Conservation (phyloP, 1,140 invertebrate species). For the Cotesia vestalis region DNA sequence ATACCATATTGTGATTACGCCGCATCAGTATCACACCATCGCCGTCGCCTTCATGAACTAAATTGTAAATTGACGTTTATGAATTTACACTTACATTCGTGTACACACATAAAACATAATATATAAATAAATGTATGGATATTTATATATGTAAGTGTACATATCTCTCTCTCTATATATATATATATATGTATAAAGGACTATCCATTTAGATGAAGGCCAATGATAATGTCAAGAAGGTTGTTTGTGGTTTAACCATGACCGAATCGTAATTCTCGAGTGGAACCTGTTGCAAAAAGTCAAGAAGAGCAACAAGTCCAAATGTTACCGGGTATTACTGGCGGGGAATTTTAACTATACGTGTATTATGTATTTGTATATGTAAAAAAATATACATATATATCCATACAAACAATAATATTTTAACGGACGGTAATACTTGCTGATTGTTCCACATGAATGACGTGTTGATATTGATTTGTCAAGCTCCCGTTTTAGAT, state of each 20-base stretch:
- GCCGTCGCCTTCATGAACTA: background rate
- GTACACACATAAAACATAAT: too few relatives aligned
- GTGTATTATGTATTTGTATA: background rate
- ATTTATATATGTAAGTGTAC: background rate
- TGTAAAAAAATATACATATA: background rate
- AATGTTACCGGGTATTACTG: background rate
- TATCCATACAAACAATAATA: background rate
- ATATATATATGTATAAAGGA: background rate
- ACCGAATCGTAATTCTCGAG: conserved; percentile 22
- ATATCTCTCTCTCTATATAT: too few relatives aligned
- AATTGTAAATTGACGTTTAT: background rate
- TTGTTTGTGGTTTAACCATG: conserved; percentile 7
- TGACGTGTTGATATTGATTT: too few relatives aligned
- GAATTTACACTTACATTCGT: too few relatives aligned
- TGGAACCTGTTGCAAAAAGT: conserved; percentile 37
- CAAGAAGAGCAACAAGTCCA: conserved; percentile 36
- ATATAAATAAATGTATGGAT: background rate
- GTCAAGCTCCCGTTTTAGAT: too few relatives aligned
- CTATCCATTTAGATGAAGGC: background rate
- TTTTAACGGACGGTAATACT: too few relatives aligned
- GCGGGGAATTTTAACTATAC: background rate
- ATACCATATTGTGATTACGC: background rate
- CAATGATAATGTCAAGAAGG: conserved; percentile 12
- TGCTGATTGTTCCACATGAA: too few relatives aligned
- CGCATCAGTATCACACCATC: conserved; percentile 14